phyloP scores from a whole-genome alignment of 2,113 vertebrate species.

The Toxostoma redivivum region DNA sequence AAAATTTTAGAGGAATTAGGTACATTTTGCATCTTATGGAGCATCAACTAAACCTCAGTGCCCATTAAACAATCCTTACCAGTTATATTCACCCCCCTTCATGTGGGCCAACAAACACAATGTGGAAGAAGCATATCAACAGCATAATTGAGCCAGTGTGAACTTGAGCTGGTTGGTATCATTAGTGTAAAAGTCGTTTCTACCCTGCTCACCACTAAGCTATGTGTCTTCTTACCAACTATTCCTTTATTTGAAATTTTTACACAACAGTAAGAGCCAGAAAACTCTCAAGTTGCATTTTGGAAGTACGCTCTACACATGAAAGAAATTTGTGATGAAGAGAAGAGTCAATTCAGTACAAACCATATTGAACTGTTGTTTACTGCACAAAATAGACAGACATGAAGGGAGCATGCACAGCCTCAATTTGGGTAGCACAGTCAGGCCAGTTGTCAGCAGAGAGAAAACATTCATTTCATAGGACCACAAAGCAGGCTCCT shows the following conservation, averaged over 20 bases:
- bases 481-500: neutral
- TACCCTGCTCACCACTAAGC: neutral
- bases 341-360: neutral
- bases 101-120: accelerated
- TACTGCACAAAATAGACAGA: neutral
- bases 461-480: neutral
- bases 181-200: neutral
- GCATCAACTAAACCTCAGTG: neutral
- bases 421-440: neutral
- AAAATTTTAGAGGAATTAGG: neutral
- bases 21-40: neutral
- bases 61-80: neutral
- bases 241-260: neutral
- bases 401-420: accelerated
- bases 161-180: neutral
- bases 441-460: neutral
- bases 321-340: neutral
- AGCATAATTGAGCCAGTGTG: neutral
- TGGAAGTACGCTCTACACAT: neutral
- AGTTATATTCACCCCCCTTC: neutral
- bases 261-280: neutral
- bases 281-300: neutral
- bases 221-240: neutral
- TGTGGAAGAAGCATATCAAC: neutral
- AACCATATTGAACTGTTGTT: neutral